Evolutionary conservation across 1,140 invertebrate species (phyloP).

Genomic region (Drosophila mojavensis): DNA sequence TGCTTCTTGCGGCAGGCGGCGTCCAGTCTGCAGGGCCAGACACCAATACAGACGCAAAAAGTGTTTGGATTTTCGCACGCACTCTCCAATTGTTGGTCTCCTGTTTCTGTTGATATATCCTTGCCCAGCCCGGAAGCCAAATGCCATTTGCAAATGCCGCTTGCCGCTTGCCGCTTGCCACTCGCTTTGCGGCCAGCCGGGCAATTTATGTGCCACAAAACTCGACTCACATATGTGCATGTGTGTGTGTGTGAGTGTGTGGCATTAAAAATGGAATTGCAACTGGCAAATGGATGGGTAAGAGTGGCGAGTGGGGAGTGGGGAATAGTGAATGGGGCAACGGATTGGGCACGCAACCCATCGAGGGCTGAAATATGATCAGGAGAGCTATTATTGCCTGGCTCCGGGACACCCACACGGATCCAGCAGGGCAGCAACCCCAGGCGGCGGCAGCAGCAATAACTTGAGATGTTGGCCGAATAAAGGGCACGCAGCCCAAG

Average conservation of each 20-base stretch:
- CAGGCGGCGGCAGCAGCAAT: slow-evolving; percentile 10
- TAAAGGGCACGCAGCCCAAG: not conserved
- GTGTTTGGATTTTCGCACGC: slow-evolving; percentile 79
- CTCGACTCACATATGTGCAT: slow-evolving; percentile 30
- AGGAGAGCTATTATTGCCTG: slow-evolving; percentile 45
- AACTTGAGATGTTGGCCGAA: slow-evolving; percentile 26
- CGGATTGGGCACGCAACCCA: not conserved
- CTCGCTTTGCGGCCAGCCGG: slow-evolving; percentile 58
- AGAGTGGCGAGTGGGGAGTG: not conserved
- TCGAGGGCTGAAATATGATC: slow-evolving; percentile 70
- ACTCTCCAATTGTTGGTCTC: slow-evolving; percentile 42
- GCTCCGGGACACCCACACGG: slow-evolving; percentile 29
- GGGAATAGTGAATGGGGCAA: not conserved
- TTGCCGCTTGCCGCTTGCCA: slow-evolving; percentile 14
- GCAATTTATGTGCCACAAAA: slow-evolving; percentile 75
- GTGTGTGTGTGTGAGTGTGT: slow-evolving; percentile 2
- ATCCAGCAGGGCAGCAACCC: slow-evolving; percentile 25
- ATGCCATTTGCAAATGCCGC: slow-evolving; percentile 68
- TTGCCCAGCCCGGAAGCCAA: slow-evolving; percentile 72
- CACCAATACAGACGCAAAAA: slow-evolving; percentile 59
- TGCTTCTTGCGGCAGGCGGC: slow-evolving; percentile 50
- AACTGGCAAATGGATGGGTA: not conserved
- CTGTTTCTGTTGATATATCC: slow-evolving; percentile 59
- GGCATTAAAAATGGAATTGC: not conserved
- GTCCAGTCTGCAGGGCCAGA: slow-evolving; percentile 63